These are phyloP conservation scores for cattle (Bos taurus) DNA, from an alignment of 2,113 vertebrate species.

Conservation along the genomic window ARS-UCD2.0 NC_037338.1:105107501-105108000, in stretches of 20 bases:
- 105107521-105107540: not conserved
- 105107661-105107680: too few species aligned
- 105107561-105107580: not conserved
- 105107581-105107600: not conserved
- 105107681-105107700: not conserved
- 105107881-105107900: accelerated
- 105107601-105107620: not conserved
- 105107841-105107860: accelerated
- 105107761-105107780: accelerated
- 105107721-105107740: too few species aligned
- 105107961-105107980: accelerated
- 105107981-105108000: accelerated
- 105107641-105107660: accelerated
- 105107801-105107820: not conserved
- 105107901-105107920: not conserved
- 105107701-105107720: too few species aligned
- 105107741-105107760: not conserved
- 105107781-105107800: accelerated
- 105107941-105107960: too few species aligned
- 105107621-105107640: accelerated
- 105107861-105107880: accelerated
- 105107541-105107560: not conserved
- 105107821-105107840: accelerated
- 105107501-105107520: accelerated
- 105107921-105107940: not conserved